Base-by-base conservation (phyloP, 2,888 invertebrate species). In the Dicranocentrus wangi region DNA sequence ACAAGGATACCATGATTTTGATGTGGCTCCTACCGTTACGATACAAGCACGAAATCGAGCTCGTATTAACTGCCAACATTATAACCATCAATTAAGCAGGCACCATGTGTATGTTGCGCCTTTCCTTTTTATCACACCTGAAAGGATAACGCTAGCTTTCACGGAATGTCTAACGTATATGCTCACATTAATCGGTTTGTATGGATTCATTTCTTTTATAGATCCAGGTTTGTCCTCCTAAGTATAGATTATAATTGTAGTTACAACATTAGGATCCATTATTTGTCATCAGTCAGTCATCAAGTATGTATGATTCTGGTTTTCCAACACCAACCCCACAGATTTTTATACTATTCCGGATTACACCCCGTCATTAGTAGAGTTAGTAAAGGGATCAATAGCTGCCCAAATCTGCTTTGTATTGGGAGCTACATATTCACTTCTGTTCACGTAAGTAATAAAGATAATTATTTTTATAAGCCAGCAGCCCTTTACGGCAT, bases 131-230 rank as follows among this genome's bases (percentile, higher is more conserved):
- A 13, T 32, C 7, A 66, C 66, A 1, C 42, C 27, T 8, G 51
- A 65, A 13, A 21, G 28, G 13, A 17, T 81, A 15, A 76, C 71
- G 0, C 17, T 81, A n/a, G 51, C 58, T 15, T 76, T 76, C 53
- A 60, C 66, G 0, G 81, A 76, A 42, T 28, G 51, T 47, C 66
- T 76, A 65, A 71, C 71, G 7, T 81, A 81, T 25, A 81, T 81
- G 75, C 21, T 81, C 0, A 51, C 75, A 7, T 43, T 81, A 1
- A 75, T 75, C 13, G 21, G 28, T 13, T 65, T 70, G 61, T 69
- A 60, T 43, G 80, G 73, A 42, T 80, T 73, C 23, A 7, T 80
- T 2, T 3, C 5, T 1, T 5, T 1, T 3, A 3, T 63, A 13
- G 80, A 80, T 47, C n/a, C 51, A 43, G 73, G 80, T 80, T 65